Base-by-base conservation (phyloP, 30 jellyfish, hydroid and myxozoan genomes). In the Chironex yamaguchii region DNA sequence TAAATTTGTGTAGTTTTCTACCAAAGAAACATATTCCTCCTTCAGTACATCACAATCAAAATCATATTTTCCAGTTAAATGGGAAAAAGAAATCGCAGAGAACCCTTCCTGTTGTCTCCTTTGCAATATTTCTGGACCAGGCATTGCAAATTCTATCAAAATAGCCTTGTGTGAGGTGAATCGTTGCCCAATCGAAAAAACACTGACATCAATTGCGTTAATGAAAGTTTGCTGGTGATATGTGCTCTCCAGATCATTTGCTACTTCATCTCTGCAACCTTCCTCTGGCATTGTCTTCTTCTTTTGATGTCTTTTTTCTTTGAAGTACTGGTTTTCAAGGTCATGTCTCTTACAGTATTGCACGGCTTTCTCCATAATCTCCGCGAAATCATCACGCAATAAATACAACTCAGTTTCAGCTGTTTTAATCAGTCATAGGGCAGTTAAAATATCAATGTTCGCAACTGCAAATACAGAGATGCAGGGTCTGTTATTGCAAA, bases 391-490 rank as follows among this genome's bases (percentile, higher is more conserved):
- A 28, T 23, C 64, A 26, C 79, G 3, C 4, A 65, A 23, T n/a
- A 6, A 20, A 2, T 54, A 3, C 9, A 65, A 23, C 22, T 26
- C 29, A 21, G 2, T 23, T 29, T 67, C 70, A 1, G 80, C 70
- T 0, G 80, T 67, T 9, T 67, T 58, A 14, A 67, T 25, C 1
- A 26, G 13, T 0, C 80, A 0, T 4, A 67, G 4, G 0, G 84
- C 84, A 12, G 84, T 71, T 1, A 71, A 35, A 9, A 71, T 1
- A n/a, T 71, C 84, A 12, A 71, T 71, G 13, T 71, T 71, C 23
- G 26, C 0, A 36, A 31, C 31, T 31, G 73, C 1, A 71, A 9
- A 54, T 54, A 54, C 20, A 14, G 20, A 14, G 72, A 54, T 6
- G 72, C 72, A 21, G 9, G 72, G 24, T 54, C 72, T 11, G 72